These are phyloP conservation scores for Prionace glauca DNA, from an alignment of 2,797 vertebrate species.

Conservation along the genomic window DNA sequence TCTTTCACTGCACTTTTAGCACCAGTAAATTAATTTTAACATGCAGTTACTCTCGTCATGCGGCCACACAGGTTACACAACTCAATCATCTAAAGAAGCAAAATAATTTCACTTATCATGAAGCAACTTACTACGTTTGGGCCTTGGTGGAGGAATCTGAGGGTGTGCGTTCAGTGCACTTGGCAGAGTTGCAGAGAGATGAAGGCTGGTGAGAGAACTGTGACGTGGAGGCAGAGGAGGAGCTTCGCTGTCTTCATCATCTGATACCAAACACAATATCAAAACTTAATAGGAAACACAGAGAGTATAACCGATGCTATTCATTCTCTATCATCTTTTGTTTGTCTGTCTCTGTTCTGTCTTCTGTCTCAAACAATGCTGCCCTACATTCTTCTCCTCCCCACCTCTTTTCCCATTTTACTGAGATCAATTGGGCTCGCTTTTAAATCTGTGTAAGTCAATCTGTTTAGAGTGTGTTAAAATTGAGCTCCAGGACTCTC, in stretches of 20 bases:
- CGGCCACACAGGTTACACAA: background rate
- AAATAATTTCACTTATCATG: background rate
- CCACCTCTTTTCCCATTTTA: background rate
- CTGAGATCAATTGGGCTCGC: background rate
- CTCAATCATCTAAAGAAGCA: background rate
- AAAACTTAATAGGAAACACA: background rate
- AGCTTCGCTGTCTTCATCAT: constrained; percentile 15
- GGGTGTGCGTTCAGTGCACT: background rate
- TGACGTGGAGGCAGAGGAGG: constrained; percentile 30
- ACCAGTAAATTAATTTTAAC: background rate
- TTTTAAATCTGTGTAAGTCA: too few relatives aligned
- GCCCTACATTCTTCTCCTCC: background rate
- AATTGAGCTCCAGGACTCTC: background rate
- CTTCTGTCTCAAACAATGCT: background rate
- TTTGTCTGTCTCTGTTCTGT: background rate
- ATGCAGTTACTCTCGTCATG: background rate
- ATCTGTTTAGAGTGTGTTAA: too few relatives aligned
- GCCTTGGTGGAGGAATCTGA: background rate
- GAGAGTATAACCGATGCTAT: background rate
- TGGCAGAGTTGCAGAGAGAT: background rate
- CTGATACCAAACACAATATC: constrained; percentile 7
- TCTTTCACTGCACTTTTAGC: background rate
- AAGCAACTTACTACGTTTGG: background rate
- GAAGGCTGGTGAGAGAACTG: background rate
- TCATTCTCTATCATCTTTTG: background rate